Evolutionary conservation across 2,888 invertebrate genomes (phyloP), one percentile per base, ranked within the genome.

Genomic region (Nudaria mundana): DNA sequence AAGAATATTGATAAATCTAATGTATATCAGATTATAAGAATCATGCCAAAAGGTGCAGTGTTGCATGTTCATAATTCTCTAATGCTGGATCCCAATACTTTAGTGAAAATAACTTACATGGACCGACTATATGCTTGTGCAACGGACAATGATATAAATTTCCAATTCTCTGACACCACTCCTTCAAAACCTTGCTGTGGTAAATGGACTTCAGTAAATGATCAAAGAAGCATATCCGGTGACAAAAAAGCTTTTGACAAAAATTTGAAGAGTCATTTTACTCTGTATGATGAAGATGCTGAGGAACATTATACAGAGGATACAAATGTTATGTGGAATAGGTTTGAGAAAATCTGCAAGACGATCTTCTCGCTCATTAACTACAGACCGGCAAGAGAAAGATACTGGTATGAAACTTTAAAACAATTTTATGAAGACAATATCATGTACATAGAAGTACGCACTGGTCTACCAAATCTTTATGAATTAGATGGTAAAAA

Each of bases 1-100:
- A 63, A 87, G 1, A 72, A 88, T 6, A 92, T 95, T 8, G 81
- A 90, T 10, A 68, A 81, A 0, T 94, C 94, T 0, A 78, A 90
- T 37, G 91, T 95, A 2, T 95, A 93, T 63, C 73, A 91, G 49
- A 82, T 94, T 3, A 91, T 96, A 5, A 81, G 81, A 37, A 73
- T 65, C 33, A 91, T 96, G 90, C 96, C 96, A 0, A 96, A 96
- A 80, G 96, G 94, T 0, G 93, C 90, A 0, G 92, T 91, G 0
- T 71, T 95, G 8, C 95, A 95, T 59, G 89, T 91, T 0, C 95
- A 95, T 61, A 91, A 93, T 52, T 90, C 92, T 0, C 89, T 92
- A 1, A 82, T 93, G 53, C 90, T 91, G 10, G 91, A 92, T 23
- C 80, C 89, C 0, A 91, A 92, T 32, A 91, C 85, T 36, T 57